phyloP scores from a whole-genome alignment of 2,113 vertebrate genomes.

The Steatornis caripensis region DNA sequence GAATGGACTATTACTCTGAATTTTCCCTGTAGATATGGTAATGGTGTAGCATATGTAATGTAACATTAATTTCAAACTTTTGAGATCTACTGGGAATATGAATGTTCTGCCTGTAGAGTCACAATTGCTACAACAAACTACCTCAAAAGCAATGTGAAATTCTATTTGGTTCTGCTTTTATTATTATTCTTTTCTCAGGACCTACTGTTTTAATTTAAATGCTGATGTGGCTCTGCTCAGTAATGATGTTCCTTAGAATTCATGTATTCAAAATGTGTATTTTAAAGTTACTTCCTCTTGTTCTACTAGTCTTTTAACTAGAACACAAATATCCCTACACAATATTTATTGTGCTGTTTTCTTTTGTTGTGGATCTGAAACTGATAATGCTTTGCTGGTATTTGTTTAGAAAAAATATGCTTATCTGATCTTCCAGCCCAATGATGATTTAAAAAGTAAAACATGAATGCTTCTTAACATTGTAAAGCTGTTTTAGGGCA shows the following conservation, averaged over 20 bases:
- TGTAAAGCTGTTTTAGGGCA: neutral
- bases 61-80: neutral
- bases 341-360: neutral
- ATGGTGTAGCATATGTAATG: neutral
- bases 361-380: neutral
- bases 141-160: neutral
- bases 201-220: neutral
- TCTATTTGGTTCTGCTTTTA: neutral
- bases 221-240: neutral
- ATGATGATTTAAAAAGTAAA: neutral
- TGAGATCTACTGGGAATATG: neutral
- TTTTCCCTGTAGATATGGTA: neutral
- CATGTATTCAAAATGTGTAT: neutral
- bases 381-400: neutral
- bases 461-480: neutral
- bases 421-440: neutral
- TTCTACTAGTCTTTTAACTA: neutral
- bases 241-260: neutral
- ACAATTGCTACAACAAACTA: neutral
- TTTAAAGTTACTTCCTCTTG: neutral
- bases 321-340: neutral
- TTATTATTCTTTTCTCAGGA: neutral
- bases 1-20: neutral
- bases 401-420: neutral
- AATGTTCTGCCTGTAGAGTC: neutral